Evolutionary conservation across 2,113 vertebrate species (phyloP), one percentile per base, ranked within the genome.

Genomic region (Hylia prasina): DNA sequence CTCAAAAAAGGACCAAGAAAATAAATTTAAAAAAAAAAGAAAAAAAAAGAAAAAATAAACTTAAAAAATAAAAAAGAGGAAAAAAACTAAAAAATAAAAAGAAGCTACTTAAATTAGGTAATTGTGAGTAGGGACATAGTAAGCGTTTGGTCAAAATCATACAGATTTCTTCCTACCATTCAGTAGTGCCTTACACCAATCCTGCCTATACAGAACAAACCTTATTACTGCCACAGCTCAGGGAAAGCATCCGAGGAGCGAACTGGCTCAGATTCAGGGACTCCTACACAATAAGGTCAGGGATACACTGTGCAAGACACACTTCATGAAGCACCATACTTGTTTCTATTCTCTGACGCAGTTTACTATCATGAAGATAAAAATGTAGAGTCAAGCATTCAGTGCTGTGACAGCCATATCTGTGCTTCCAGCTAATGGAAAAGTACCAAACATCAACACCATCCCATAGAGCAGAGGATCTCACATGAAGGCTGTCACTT

Each of bases 401-500:
- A 78, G 44, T 28, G 65, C 42, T 89, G 28, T 75, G 68, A 94
- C 87, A 97, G 75, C 39, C 6, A 0, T 44, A 69, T 89, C 33
- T 87, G 35, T 66, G 27, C 35, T 90, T 69, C 48, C 64, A 94
- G 57, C 69, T 92, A 65, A 94, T 92, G 84, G 76, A 94, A 82
- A 96, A 97, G 63, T 91, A 93, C 73, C 47, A 95, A 91, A 27
- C 68, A 70, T 48, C 83, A 83, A 75, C 60, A 54, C 23, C 11
- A 48, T 60, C 63, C 45, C 9, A 5, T 1, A 27, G 3, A 89
- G 33, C 91, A 61, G 17, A 91, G 20, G 56, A 56, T 51, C 76
- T 85, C 1, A 0, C 15, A 57, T 1, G 27, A 69, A 1, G 11
- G 47, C 76, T 78, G 85, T 35, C 79, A 84, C 54, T 78, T 66